Evolutionary conservation across 2,888 invertebrate species (phyloP), one percentile per base, ranked within the genome.

Genomic region (Macaria liturata): DNA sequence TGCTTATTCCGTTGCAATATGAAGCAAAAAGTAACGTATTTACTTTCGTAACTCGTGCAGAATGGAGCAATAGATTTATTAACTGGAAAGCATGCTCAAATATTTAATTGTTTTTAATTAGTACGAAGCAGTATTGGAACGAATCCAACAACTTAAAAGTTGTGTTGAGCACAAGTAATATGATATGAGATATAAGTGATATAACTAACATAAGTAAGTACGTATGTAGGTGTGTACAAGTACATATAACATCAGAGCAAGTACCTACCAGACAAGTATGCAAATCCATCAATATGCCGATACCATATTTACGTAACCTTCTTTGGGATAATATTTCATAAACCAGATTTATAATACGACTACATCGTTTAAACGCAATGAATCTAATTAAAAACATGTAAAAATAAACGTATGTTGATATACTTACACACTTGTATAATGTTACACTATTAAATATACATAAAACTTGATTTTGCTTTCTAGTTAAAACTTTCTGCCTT

Each of bases 1-100:
- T 62, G 55, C 66, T 68, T 53, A 63, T 66, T 61, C 47, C 39
- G 57, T 58, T 46, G 45, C 53, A 55, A 59, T 55, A 64, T 55
- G 61, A 49, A 45, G 54, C 44, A 62, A 46, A 64, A 54, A 51
- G 46, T 50, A 20, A 62, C 60, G 61, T 53, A 62, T 59, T 56
- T 31, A 49, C 30, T 53, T 20, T 2, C 20, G 20, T 20, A 20
- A 20, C 20, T 20, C 20, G 20, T 20, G 20, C 20, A 20, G 20
- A 20, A 20, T 20, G 20, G 20, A 20, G 20, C 20, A 20, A 20
- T 20, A 20, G 20, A 20, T 20, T 20, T 20, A 1, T 1, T 20
- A 20, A 20, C 20, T 20, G 20, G 20, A 20, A 20, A 20, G 20
- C 2, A 2, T 20, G 20, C 2, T 20, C 2, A 20, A 20, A 20